Percentiles rank a stretch among this genome's conserved stretches.
phyloP scores from a whole-genome alignment of 2,113 vertebrate species.

The Eulemur rufifrons region DNA sequence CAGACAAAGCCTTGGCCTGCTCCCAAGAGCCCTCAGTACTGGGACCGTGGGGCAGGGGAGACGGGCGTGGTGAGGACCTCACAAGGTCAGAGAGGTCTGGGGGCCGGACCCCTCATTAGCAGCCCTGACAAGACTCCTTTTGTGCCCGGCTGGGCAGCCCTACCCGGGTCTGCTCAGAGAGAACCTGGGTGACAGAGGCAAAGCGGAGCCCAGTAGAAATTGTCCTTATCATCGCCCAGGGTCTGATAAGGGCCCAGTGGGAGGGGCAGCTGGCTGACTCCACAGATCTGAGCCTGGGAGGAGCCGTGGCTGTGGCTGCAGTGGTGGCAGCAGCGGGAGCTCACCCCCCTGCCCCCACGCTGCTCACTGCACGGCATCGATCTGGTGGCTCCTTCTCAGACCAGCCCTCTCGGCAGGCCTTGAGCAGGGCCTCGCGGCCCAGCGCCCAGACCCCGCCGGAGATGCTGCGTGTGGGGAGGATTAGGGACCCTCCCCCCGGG shows the following conservation, averaged over 20 bases:
- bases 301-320: not conserved
- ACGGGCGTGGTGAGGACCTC: not conserved
- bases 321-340: not conserved
- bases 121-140: constrained; percentile 43
- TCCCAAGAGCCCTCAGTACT: not conserved
- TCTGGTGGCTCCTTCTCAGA: constrained; percentile 39
- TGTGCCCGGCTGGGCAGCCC: constrained; percentile 19
- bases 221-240: not conserved
- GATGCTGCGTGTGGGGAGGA: not conserved
- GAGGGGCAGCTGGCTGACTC: not conserved
- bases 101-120: not conserved
- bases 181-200: not conserved
- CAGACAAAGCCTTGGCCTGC: not conserved
- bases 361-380: constrained; percentile 33
- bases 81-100: not conserved
- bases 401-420: not conserved
- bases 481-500: not conserved
- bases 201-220: not conserved
- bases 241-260: constrained; percentile 23
- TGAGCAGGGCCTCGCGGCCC: not conserved
- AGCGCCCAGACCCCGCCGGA: constrained; percentile 8
- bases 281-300: not conserved
- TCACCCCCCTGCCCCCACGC: not conserved
- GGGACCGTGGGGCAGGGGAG: not conserved
- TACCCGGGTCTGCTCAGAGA: not conserved